Evolutionary conservation across 2,888 invertebrate genomes (phyloP), one percentile per base, ranked within the genome.

Genomic region (Andrena marginata): DNA sequence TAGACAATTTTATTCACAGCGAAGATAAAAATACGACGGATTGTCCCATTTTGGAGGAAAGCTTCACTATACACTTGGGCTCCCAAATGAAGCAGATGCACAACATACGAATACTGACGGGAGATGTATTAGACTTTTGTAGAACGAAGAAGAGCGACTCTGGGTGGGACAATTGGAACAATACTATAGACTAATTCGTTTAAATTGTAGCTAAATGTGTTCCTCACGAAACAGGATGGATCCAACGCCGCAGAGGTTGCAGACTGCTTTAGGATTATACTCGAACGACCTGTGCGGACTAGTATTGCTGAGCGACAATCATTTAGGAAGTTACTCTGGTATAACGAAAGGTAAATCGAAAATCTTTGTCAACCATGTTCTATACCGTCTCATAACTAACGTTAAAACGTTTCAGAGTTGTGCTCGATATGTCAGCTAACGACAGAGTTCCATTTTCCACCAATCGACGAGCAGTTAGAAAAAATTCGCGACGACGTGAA

Each of bases 41-140:
- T 64, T 91, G 91, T 82, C 94, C 94, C 2, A 93, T 94, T 51
- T 92, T 98, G 91, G 99, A 99, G 94, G 99, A 99, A 95, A 99
- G 98, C 94, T 99, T 99, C 94, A 99, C 99, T 26, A 99, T 99
- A 92, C 99, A 99, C 95, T 95, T 99, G 85, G 99, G 99, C 68
- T 98, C 99, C 4, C 99, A 99, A 95, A 96, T 99, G 94, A 99
- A 99, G 94, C 99, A 99, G 92, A 99, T 99, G 96, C 99, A 99
- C 94, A 99, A 99, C 94, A 97, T 99, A 83, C 96, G 99, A 73
- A 97, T 99, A 82, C 95, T 99, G 42, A 97, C 98, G 77, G 97
- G 97, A 26, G 97, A 98, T 94, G 96, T 97, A 16, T 96, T 97
- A 89, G 97, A 98, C 92, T 95, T 99, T 87, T 97, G 97, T 91